Evolutionary conservation across 2,113 vertebrate species (phyloP).

Genomic region (Etia nguti): DNA sequence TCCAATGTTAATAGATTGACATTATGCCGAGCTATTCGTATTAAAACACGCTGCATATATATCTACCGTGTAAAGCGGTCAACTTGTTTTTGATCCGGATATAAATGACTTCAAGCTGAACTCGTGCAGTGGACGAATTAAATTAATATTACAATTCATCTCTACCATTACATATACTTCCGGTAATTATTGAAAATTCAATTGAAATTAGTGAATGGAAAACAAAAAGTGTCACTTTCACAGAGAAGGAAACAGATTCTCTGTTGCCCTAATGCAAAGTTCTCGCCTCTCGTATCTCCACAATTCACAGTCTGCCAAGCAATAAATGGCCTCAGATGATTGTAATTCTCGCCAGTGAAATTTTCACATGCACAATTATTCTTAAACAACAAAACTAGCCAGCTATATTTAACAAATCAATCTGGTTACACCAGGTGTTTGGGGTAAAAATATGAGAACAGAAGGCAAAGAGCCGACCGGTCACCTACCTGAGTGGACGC

Average conservation of each 20-base stretch:
- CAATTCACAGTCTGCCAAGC: not conserved
- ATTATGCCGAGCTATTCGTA: not conserved
- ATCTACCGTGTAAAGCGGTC: not conserved
- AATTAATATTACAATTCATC: not conserved
- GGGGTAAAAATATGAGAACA: not conserved
- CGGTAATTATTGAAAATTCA: not conserved
- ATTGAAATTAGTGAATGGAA: not conserved
- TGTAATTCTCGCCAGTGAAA: not conserved
- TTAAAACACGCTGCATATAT: not conserved
- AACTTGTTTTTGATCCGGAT: not conserved
- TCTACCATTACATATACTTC: not conserved
- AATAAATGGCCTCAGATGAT: not conserved
- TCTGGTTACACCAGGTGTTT: not conserved
- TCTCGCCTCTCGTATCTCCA: not conserved
- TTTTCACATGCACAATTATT: not conserved
- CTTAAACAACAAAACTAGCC: not conserved
- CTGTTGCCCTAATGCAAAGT: not conserved
- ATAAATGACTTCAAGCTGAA: not conserved
- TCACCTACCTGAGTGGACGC: conserved; percentile 45
- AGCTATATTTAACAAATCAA: not conserved
- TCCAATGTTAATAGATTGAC: not conserved
- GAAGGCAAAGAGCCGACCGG: not conserved
- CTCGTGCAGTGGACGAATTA: not conserved
- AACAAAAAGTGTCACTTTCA: not conserved
- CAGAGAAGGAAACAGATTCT: not conserved